These are phyloP conservation scores for Pseudorhombus dupliciocellatus DNA, from an alignment of 2,113 vertebrate genomes.

Conservation along the genomic window DNA sequence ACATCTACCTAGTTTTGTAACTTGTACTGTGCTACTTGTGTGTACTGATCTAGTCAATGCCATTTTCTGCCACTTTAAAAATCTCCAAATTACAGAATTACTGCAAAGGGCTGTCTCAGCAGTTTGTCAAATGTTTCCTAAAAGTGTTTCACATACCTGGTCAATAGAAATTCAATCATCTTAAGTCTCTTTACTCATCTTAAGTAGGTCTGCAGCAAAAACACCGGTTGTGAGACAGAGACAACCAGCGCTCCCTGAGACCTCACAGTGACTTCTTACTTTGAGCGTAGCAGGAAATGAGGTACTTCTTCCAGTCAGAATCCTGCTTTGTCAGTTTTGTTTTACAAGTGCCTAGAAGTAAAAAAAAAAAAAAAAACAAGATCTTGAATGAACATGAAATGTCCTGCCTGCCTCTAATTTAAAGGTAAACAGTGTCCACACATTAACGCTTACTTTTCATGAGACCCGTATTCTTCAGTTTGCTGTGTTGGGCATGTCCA, in stretches of 20 bases:
- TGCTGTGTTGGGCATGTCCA: conserved; percentile 72
- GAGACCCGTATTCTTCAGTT: conserved; percentile 35
- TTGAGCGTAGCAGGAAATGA: conserved; percentile 67
- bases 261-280: conserved; percentile 44
- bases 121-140: conserved; percentile 3
- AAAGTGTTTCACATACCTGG: neutral
- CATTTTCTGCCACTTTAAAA: neutral
- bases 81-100: neutral
- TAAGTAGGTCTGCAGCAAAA: neutral
- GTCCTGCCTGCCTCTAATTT: neutral
- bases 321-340: conserved; percentile 33
- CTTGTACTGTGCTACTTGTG: neutral
- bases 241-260: neutral
- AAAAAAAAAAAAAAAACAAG: neutral
- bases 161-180: neutral
- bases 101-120: conserved; percentile 12
- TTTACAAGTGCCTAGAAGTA: conserved; percentile 44
- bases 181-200: neutral
- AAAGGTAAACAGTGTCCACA: neutral
- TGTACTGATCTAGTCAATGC: neutral
- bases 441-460: conserved; percentile 58
- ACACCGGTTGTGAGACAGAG: neutral
- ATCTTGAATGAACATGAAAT: neutral
- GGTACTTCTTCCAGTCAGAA: conserved; percentile 72
- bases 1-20: neutral